Evolutionary conservation across 2,113 vertebrate genomes (phyloP).

Genomic region (Cyanoderma ruficeps): DNA sequence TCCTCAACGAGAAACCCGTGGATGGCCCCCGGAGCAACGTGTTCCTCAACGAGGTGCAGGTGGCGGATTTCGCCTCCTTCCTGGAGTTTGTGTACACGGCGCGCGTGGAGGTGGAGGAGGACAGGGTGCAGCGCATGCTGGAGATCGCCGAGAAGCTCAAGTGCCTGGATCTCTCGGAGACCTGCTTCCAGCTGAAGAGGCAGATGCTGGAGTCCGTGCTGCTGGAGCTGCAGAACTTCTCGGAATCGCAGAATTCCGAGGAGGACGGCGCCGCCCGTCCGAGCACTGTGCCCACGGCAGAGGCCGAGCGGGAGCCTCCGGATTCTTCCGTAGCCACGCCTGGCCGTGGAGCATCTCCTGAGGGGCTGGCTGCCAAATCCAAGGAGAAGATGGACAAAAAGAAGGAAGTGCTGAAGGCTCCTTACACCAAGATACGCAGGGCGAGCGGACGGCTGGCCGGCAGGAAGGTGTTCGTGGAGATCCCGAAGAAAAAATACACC

Average conservation of each 20-base stretch:
- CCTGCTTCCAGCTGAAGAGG: conserved; percentile 81
- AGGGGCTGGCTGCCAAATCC: not conserved
- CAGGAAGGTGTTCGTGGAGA: conserved; percentile 80
- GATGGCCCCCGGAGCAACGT: conserved; percentile 73
- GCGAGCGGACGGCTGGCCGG: conserved; percentile 78
- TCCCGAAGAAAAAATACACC: conserved; percentile 79
- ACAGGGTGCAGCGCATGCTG: conserved; percentile 81
- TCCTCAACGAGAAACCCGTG: conserved; percentile 77
- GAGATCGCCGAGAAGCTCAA: conserved; percentile 84
- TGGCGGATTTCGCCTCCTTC: conserved; percentile 84
- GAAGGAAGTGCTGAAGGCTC: conserved; percentile 65
- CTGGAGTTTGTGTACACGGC: conserved; percentile 94
- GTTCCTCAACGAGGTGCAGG: conserved; percentile 79
- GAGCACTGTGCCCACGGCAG: not conserved
- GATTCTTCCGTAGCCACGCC: not conserved
- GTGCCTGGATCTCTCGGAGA: conserved; percentile 84
- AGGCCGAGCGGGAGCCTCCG: not conserved
- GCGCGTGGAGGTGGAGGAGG: conserved; percentile 81
- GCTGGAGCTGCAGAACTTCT: conserved; percentile 79
- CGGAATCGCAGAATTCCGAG: conserved; percentile 67
- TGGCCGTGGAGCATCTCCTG: not conserved
- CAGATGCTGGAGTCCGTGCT: conserved; percentile 83
- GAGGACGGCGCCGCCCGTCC: not conserved
- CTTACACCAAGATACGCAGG: conserved; percentile 71
- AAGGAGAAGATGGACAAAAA: conserved; percentile 61